Evolutionary conservation across 2,797 vertebrate genomes (phyloP).

Genomic region (Oceanodroma leucorhoa): DNA sequence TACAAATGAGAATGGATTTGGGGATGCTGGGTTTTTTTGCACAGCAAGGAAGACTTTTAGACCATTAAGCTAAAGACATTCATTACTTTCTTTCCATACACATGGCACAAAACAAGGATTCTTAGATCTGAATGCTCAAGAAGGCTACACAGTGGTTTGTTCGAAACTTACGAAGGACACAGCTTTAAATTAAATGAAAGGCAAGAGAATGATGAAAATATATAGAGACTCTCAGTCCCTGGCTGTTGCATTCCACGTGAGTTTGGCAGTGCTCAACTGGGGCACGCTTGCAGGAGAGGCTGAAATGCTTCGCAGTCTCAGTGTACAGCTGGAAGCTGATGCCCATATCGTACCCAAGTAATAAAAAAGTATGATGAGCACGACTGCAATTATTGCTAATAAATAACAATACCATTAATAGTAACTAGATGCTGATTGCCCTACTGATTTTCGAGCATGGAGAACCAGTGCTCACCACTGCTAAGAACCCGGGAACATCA

Average conservation of each 20-base stretch:
- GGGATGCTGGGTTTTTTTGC: background rate
- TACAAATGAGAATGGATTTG: conserved; percentile 61
- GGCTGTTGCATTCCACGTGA: background rate
- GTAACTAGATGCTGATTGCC: background rate
- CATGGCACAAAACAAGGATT: background rate
- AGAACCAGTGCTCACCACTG: background rate
- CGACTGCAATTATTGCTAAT: background rate
- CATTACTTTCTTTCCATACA: conserved; percentile 4
- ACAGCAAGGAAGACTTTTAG: conserved; percentile 17
- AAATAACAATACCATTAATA: background rate
- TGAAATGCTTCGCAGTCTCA: background rate
- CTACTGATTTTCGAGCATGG: background rate
- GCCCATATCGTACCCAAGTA: background rate
- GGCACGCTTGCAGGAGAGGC: background rate
- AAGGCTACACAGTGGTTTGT: background rate
- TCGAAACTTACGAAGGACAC: background rate
- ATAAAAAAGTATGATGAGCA: background rate
- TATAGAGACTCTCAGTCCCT: background rate
- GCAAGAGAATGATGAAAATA: background rate
- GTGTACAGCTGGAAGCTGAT: background rate
- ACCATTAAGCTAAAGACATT: conserved; percentile 17
- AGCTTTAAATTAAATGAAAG: background rate
- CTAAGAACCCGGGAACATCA: background rate
- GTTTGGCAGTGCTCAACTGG: background rate
- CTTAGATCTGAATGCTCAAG: background rate